Percentiles rank a stretch among this genome's conserved stretches.
phyloP scores from a whole-genome alignment of 2,797 vertebrate species.

The Sardinella longiceps region DNA sequence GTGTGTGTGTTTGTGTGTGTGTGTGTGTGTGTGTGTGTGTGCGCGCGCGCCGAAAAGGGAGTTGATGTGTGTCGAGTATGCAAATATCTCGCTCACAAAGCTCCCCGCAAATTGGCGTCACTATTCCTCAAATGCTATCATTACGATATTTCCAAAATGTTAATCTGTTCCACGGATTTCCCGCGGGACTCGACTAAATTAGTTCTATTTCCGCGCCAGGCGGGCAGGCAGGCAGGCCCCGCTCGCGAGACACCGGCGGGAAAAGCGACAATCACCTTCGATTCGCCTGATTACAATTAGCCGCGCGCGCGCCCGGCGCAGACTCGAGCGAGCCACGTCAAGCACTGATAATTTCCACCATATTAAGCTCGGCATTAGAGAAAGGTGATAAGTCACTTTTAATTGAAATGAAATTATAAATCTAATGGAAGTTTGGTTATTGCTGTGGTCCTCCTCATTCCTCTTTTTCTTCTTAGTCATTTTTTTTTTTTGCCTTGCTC shows the following conservation, averaged over 20 bases:
- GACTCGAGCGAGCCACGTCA: constrained; percentile 92
- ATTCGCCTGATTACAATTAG: constrained; percentile 95
- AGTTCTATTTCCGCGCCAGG: constrained; percentile 94
- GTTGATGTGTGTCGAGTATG: constrained; percentile 74
- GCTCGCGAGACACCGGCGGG: constrained; percentile 86
- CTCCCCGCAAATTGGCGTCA: constrained; percentile 87
- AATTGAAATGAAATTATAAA: constrained; percentile 99
- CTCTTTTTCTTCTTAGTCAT: constrained; percentile 78
- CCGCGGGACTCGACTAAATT: constrained; percentile 94
- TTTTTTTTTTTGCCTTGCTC: constrained; percentile 83
- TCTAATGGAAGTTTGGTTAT: constrained; percentile 99
- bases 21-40: constrained; percentile 48
- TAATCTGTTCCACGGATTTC: constrained; percentile 97
- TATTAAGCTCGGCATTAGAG: constrained; percentile 91
- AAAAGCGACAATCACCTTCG: constrained; percentile 83
- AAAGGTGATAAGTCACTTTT: constrained; percentile 98
- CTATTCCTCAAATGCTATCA: constrained; percentile 91
- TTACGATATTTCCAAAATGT: constrained; percentile 92
- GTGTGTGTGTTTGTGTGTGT: background rate
- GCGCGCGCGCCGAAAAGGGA: constrained; percentile 44
- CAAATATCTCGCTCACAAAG: constrained; percentile 87
- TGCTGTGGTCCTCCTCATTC: constrained; percentile 83
- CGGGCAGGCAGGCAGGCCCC: too few species aligned
- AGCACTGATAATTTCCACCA: constrained; percentile 90
- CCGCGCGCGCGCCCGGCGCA: constrained; percentile 76